Conservation (phyloP, 2,797 vertebrate species). For the Sebastes kiyomatsui region DNA sequence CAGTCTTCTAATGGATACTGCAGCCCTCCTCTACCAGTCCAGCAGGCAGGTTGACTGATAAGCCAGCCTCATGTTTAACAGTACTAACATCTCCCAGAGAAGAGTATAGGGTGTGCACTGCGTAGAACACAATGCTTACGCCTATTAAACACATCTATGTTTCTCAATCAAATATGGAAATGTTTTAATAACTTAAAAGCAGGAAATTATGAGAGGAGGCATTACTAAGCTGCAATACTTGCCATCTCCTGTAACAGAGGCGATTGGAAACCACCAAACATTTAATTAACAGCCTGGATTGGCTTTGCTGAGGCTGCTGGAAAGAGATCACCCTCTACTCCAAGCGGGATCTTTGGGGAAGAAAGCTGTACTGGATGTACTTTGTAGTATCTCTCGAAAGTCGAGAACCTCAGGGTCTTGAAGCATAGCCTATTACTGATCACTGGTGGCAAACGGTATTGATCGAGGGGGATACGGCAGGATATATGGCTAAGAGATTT, state of each 20-base stretch:
- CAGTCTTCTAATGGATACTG: neutral
- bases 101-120: neutral
- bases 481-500: neutral
- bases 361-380: neutral
- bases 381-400: neutral
- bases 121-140: neutral
- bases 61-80: neutral
- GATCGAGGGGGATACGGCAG: neutral
- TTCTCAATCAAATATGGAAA: neutral
- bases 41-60: neutral
- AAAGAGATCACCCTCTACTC: neutral
- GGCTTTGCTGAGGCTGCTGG: neutral
- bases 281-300: neutral
- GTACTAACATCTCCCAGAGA: neutral
- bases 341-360: neutral
- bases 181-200: neutral
- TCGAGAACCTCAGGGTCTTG: neutral
- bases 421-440: neutral
- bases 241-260: neutral
- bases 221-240: neutral
- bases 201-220: neutral
- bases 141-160: neutral
- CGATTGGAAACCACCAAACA: neutral
- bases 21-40: neutral
- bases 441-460: neutral